Evolutionary conservation across 2,888 invertebrate species (phyloP).

Genomic region (Hyppa rectilinea): DNA sequence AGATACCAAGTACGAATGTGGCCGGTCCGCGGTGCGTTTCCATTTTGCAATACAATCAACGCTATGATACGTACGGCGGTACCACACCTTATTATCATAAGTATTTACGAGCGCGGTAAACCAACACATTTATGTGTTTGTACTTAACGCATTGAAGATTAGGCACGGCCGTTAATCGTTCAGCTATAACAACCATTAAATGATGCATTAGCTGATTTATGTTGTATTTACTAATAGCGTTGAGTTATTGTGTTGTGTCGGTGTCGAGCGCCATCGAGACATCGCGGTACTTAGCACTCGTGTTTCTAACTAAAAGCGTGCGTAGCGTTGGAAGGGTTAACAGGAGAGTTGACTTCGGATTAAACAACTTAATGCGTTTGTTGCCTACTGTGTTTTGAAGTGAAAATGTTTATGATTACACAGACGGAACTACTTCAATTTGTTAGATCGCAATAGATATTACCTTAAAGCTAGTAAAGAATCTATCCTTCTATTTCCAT

Average conservation of each 20-base stretch:
- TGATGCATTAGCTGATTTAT: constrained; percentile 67
- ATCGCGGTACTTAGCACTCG: constrained; percentile 48
- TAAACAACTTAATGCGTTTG: constrained; percentile 37
- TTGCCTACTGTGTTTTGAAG: constrained; percentile 13
- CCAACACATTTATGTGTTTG: constrained; percentile 83
- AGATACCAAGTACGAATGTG: constrained; percentile 76
- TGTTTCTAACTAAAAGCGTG: constrained; percentile 41
- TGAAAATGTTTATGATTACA: constrained; percentile 14
- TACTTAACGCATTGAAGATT: constrained; percentile 79
- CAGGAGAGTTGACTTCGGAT: constrained; percentile 6
- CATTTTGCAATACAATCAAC: constrained; percentile 85
- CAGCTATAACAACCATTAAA: constrained; percentile 72
- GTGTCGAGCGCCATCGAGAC: constrained; percentile 56
- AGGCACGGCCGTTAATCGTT: constrained; percentile 78
- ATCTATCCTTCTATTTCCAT: neutral
- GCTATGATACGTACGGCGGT: constrained; percentile 74
- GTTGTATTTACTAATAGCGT: constrained; percentile 61
- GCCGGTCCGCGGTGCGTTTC: constrained; percentile 77
- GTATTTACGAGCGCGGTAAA: constrained; percentile 85
- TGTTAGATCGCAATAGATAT: neutral
- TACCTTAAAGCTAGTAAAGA: neutral
- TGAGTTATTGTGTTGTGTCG: constrained; percentile 48
- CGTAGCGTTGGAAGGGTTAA: constrained; percentile 24
- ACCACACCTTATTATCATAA: constrained; percentile 84
- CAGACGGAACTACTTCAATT: constrained; percentile 1